These are phyloP conservation scores for Pristionchus entomophagus DNA, from an alignment of 2,888 invertebrate genomes.

Conservation along the genomic window DNA sequence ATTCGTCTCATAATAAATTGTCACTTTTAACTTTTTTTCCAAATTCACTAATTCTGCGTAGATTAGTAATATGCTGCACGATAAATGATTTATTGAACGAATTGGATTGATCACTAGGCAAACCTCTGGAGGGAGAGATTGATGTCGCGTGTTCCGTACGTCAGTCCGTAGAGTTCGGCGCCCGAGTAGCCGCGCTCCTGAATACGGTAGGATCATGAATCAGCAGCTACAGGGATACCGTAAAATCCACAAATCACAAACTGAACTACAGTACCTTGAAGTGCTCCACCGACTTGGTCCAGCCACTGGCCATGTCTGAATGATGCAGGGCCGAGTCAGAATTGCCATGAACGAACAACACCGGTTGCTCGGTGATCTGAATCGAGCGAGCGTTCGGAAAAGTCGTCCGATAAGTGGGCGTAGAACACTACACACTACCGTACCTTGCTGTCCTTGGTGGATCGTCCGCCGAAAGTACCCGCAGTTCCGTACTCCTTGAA, in stretches of 20 bases:
- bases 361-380: conserved; percentile 62
- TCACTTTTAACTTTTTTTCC: too few relatives aligned
- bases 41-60: too few relatives aligned
- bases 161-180: conserved; percentile 69
- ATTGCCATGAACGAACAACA: conserved; percentile 73
- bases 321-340: conserved; percentile 69
- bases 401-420: too few relatives aligned
- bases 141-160: conserved; percentile 66
- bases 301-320: conserved; percentile 60
- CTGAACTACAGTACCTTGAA: conserved; percentile 38
- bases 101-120: neutral
- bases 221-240: neutral
- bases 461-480: conserved; percentile 30
- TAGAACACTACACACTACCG: conserved; percentile 7
- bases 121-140: conserved; percentile 57
- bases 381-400: neutral
- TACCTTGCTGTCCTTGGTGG: neutral
- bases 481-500: conserved; percentile 12
- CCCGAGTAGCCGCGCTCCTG: conserved; percentile 60
- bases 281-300: conserved; percentile 56
- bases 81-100: neutral
- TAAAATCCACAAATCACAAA: neutral
- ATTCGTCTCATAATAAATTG: too few relatives aligned
- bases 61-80: too few relatives aligned
- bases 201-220: neutral